Evolutionary conservation across 2,888 invertebrate species (phyloP).

Genomic region (Drosophila monieri): DNA sequence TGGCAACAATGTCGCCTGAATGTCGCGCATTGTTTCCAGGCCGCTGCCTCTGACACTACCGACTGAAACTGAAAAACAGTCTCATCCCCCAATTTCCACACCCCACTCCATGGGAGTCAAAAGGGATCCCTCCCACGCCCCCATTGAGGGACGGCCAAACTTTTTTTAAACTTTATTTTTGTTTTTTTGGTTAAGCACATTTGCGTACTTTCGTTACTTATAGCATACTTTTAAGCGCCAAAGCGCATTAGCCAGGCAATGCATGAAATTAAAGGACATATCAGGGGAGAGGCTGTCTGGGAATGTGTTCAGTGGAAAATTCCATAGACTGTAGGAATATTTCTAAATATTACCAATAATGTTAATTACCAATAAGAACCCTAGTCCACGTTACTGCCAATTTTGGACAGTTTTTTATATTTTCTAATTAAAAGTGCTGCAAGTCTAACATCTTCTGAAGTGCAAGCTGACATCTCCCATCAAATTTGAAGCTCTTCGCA

Average conservation of each 20-base stretch:
- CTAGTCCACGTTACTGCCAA: too few species aligned
- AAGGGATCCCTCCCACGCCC: neutral
- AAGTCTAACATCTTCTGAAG: neutral
- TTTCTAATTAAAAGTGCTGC: neutral
- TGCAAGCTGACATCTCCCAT: slow-evolving; percentile 10
- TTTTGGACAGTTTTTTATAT: neutral
- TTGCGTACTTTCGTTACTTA: slow-evolving; percentile 74
- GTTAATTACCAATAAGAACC: too few species aligned
- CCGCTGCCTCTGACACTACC: slow-evolving; percentile 66
- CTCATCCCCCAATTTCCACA: neutral
- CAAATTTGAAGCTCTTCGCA: slow-evolving; percentile 17
- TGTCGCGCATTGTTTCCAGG: slow-evolving; percentile 79
- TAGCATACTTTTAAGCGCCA: slow-evolving; percentile 74
- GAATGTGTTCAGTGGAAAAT: slow-evolving; percentile 3
- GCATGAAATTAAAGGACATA: slow-evolving; percentile 79
- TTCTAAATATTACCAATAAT: neutral
- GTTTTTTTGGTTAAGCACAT: slow-evolving; percentile 77
- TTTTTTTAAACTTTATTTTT: slow-evolving; percentile 53
- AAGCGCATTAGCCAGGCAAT: slow-evolving; percentile 79
- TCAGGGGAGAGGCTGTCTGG: slow-evolving; percentile 27
- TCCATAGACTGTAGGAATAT: neutral
- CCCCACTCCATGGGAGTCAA: neutral
- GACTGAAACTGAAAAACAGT: slow-evolving; percentile 32
- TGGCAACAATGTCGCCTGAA: slow-evolving; percentile 79
- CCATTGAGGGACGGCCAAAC: slow-evolving; percentile 8